Base-by-base conservation (phyloP, 2,888 invertebrate genomes). In the Emmelina monodactyla region DNA sequence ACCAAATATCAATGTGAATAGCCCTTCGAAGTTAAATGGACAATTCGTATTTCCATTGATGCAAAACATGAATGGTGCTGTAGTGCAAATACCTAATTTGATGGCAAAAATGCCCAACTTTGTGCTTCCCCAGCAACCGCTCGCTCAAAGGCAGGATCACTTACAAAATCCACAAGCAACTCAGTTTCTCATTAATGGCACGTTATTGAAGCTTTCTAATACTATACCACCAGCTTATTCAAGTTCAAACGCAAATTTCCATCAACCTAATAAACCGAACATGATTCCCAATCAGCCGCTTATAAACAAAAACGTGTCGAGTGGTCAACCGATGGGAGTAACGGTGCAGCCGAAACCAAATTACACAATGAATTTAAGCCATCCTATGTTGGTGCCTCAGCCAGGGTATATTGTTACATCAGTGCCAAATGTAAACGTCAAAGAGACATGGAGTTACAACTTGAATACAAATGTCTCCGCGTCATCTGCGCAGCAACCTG, bases 11-110 rank as follows among this genome's bases (percentile, higher is more conserved):
- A 75, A 70, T 42, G 72, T 79, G 16, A 50, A 73, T 37, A 80
- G 79, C 51, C 78, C 79, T 16, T 71, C 76, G 6, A 80, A 80
- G 53, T 50, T 81, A 28, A 80, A 78, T 42, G 76, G 72, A 41
- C 84, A 62, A 56, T 84, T 83, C 52, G 83, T 85, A 43, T 79
- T 85, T 57, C 85, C 85, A 2, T 65, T 85, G 31, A 63, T 85
- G 59, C 85, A 85, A 47, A 85, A 85, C 66, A 67, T 81, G 37
- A 81, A 81, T 38, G 81, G 81, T 38, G 63, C 80, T 30, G 75
- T 85, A 40, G 83, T 85, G 45, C 85, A 85, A 68, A 76, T 85
- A 66, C 85, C 85, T 37, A 84, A 83, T 52, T 56, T 85, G 37
- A 72, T 85, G 64, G 71, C 84, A 3, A 80, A 83, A 52, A 78